phyloP scores from a whole-genome alignment of 2,797 vertebrate species.

The Melanotaenia maccullochi region DNA sequence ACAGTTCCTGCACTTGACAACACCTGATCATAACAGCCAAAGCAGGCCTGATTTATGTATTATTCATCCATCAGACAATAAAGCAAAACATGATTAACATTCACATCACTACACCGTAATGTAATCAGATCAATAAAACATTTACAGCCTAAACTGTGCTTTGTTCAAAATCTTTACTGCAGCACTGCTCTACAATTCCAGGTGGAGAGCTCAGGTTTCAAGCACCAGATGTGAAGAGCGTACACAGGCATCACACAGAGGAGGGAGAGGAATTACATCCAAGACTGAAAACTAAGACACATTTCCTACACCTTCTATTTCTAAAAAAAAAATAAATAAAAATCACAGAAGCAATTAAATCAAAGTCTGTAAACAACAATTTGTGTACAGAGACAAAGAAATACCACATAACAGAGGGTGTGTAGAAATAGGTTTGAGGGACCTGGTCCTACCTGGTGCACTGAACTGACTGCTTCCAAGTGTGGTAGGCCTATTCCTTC shows the following conservation, averaged over 20 bases:
- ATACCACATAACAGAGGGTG: conserved; percentile 26
- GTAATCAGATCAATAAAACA: conserved; percentile 51
- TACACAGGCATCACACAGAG: conserved; percentile 31
- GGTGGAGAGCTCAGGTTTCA: conserved; percentile 64
- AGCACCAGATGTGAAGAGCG: conserved; percentile 63
- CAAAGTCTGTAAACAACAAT: conserved; percentile 43
- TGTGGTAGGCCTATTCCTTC: conserved; percentile 96
- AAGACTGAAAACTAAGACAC: conserved; percentile 42
- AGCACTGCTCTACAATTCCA: conserved; percentile 54
- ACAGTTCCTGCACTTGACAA: conserved; percentile 18
- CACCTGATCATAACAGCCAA: conserved; percentile 28
- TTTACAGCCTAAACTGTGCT: conserved; percentile 44
- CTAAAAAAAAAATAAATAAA: conserved; percentile 47
- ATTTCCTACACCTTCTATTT: conserved; percentile 53
- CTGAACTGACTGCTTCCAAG: conserved; percentile 98
- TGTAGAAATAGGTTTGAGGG: conserved; percentile 28
- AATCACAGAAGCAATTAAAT: conserved; percentile 29
- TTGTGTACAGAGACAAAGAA: conserved; percentile 16
- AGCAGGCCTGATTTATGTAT: conserved; percentile 2
- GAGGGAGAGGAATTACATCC: conserved; percentile 43
- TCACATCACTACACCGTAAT: conserved; percentile 17
- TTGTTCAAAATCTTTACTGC: conserved; percentile 56
- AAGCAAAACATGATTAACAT: conserved; percentile 20
- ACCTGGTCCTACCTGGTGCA: conserved; percentile 90
- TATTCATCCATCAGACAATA: conserved; percentile 23